These are phyloP conservation scores for Drosophila kohkoa DNA, from an alignment of 1,140 invertebrate genomes.

Conservation along the genomic window DNA sequence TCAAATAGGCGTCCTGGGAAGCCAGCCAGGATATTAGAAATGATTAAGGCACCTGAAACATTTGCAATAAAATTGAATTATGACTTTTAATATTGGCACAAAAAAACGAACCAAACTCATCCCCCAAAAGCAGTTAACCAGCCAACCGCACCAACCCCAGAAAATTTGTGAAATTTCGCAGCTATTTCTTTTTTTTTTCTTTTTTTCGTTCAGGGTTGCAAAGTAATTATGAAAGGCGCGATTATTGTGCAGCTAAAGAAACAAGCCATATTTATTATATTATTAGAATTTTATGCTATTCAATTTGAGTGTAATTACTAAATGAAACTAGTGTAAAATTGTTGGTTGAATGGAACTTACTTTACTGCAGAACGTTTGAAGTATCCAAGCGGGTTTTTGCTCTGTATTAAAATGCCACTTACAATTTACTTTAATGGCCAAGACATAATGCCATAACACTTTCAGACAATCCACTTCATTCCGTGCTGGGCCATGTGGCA, in stretches of 20 bases:
- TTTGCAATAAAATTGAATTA: constrained; percentile 85
- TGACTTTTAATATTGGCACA: constrained; percentile 80
- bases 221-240: constrained; percentile 20
- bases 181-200: constrained; percentile 2
- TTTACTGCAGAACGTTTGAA: too few species aligned
- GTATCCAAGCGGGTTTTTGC: neutral
- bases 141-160: constrained; percentile 24
- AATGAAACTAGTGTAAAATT: too few species aligned
- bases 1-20: constrained; percentile 70
- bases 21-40: constrained; percentile 80
- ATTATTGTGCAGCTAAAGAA: neutral
- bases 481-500: constrained; percentile 75
- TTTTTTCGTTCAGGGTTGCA: constrained; percentile 21
- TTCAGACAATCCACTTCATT: constrained; percentile 46
- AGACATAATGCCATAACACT: constrained; percentile 67
- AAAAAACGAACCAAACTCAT: constrained; percentile 22
- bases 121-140: constrained; percentile 13
- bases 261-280: neutral
- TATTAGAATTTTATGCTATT: too few species aligned
- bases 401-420: constrained; percentile 64
- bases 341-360: too few species aligned
- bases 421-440: constrained; percentile 79
- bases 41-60: constrained; percentile 83
- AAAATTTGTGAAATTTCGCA: constrained; percentile 49
- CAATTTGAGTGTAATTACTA: too few species aligned